Percentiles rank a stretch among this genome's conserved stretches.
These are phyloP conservation scores for Coptodon rendalli DNA, from an alignment of 2,113 vertebrate genomes.

Conservation along the genomic window DNA sequence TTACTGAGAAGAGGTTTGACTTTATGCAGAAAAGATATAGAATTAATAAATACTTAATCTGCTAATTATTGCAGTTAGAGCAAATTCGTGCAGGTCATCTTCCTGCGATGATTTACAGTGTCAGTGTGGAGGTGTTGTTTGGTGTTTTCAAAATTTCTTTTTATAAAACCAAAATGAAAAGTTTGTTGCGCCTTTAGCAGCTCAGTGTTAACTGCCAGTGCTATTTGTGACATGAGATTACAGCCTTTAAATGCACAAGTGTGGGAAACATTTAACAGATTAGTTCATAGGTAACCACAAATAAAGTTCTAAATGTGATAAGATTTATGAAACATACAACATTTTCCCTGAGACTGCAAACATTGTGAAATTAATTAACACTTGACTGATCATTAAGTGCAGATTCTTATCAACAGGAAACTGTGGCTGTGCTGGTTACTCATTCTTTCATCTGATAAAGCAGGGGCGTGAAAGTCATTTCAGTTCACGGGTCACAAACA, in stretches of 20 bases:
- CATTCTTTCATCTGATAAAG: neutral
- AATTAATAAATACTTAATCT: neutral
- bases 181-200: neutral
- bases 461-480: neutral
- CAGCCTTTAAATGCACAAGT: neutral
- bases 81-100: neutral
- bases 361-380: neutral
- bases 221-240: neutral
- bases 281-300: neutral
- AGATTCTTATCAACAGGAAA: neutral
- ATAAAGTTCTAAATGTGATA: neutral
- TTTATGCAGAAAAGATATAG: neutral
- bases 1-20: neutral
- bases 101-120: neutral
- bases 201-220: neutral
- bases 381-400: neutral
- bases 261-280: neutral
- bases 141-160: rapidly evolving
- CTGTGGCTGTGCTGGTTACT: neutral
- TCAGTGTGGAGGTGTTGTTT: neutral
- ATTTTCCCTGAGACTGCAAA: neutral
- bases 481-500: neutral
- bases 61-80: rapidly evolving
- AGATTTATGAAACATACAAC: neutral
- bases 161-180: neutral